Percentiles rank a stretch among this genome's conserved stretches.
Evolutionary conservation across 2,113 vertebrate species (phyloP).

Genomic region (Phalacrocorax aristotelis): DNA sequence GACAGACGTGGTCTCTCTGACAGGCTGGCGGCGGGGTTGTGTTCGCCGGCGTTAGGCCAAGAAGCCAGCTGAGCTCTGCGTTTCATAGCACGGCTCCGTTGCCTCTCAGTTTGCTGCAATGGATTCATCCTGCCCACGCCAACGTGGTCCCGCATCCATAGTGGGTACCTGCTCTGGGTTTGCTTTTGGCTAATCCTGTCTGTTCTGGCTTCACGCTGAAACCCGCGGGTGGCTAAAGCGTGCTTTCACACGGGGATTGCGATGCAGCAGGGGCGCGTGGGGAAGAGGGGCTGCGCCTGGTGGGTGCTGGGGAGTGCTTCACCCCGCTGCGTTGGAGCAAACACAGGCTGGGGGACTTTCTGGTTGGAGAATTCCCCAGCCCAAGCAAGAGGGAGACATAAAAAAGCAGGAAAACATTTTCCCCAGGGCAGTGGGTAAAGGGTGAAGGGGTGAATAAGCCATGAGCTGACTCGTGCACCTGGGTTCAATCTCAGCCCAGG

Average conservation of each 20-base stretch:
- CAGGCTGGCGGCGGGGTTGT: neutral
- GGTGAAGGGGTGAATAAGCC: neutral
- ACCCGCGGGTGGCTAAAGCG: neutral
- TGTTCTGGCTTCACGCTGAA: neutral
- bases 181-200: neutral
- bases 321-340: rapidly evolving
- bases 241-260: neutral
- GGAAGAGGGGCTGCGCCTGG: neutral
- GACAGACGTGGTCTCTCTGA: neutral
- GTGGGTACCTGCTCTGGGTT: neutral
- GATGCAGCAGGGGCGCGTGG: neutral
- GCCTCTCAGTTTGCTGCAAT: neutral
- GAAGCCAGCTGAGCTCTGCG: neutral
- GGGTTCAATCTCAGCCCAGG: neutral
- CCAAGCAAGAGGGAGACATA: neutral
- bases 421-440: too few species aligned
- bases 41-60: neutral
- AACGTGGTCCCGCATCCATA: rapidly evolving
- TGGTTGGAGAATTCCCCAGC: neutral
- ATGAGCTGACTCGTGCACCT: neutral
- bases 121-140: neutral
- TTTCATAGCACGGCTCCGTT: neutral
- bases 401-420: neutral
- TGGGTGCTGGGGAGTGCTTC: neutral
- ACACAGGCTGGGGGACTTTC: neutral